Base-by-base conservation (phyloP, 2,888 invertebrate genomes). In the Venustoraphidia nigricollis region DNA sequence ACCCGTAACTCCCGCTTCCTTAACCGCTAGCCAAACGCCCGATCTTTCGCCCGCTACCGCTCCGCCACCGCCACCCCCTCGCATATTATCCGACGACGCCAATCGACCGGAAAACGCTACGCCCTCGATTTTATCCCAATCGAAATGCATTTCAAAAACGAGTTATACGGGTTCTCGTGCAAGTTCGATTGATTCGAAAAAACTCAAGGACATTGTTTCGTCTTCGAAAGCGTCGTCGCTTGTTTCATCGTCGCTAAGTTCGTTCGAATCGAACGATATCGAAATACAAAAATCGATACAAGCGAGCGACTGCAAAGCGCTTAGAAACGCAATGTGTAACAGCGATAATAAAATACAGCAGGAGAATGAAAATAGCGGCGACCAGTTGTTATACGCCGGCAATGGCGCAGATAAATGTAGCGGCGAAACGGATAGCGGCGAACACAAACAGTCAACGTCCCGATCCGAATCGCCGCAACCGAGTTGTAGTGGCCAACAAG, bases 401-500 rank as follows among this genome's bases (percentile, higher is more conserved):
- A 27, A 27, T 27, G 27, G 27, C 6, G 27, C 5, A 1, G 27
- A 27, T 27, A 27, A 27, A 27, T 27, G 27, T 27, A 6, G 27
- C 27, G 27, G 27, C 27, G 27, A 27, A 27, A 27, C 27, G 27
- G 27, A 27, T 27, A 27, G 27, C 27, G 27, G 47, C 36, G 43
- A 47, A 36, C 42, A 47, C 17, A 27, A 36, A 34, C 27, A 42
- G 34, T 43, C 47, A n/a, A 41, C 40, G 6, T 42, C 42, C n/a
- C 14, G 60, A 46, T 57, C 59, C 1, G 63, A 62, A n/a, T 66
- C 66, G 1, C 66, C 66, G 0, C 63, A 65, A 52, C 64, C 66
- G 5, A 63, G 65, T 46, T 64, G 64, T 46, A 65, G 66, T 52
- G 62, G 58, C 51, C 64, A 65, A 52, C 61, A 57, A 38, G 64